Base-by-base conservation (phyloP, 2,797 vertebrate genomes). In the Rhincodon typus region DNA sequence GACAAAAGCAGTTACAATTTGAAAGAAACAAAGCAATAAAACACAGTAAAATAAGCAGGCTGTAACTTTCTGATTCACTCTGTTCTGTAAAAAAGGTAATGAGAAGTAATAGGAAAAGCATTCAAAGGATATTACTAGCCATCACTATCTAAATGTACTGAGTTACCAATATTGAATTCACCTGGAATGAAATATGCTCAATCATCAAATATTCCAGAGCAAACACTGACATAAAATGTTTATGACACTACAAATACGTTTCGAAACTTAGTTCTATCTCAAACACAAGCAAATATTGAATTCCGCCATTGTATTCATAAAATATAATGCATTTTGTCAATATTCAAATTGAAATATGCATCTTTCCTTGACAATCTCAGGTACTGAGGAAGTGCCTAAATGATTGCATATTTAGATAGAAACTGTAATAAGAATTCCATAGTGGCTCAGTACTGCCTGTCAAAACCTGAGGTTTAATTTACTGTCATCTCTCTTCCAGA, bases 241-340 rank as follows among this genome's bases (percentile, higher is more conserved):
- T 77, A 95, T 77, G 23, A 66, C 53, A 91, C 57, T n/a, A 15
- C 46, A 94, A 74, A 94, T 53, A 62, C 15, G 34, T 53, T 77
- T 95, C 50, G 6, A 50, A 74, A 95, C 27, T 53, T 17, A 50
- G 4, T 27, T 95, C 42, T 10, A 30, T 57, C 94, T 30, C 69
- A 95, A 94, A 50, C 21, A n/a, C 57, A 50, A 74, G 50, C 30
- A 95, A 95, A 95, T 77, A 95, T 95, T 77, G 70, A 77, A 77
- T 53, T 95, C 46, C 30, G 42, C n/a, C 53, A 53, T 50, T 30
- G 53, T 53, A 53, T 93, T 69, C 90, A 93, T 93, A 74, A 95
- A 95, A 95, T 70, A 62, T 62, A 72, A 27, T 94, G 25, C 67
- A 74, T 67, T 95, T 77, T 19, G 94, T 95, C 94, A 95, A 95